A percentile compares a stretch with the other conserved stretches of the same genome.
Conservation (phyloP, 2,113 vertebrate genomes). For the Sula dactylatra region DNA sequence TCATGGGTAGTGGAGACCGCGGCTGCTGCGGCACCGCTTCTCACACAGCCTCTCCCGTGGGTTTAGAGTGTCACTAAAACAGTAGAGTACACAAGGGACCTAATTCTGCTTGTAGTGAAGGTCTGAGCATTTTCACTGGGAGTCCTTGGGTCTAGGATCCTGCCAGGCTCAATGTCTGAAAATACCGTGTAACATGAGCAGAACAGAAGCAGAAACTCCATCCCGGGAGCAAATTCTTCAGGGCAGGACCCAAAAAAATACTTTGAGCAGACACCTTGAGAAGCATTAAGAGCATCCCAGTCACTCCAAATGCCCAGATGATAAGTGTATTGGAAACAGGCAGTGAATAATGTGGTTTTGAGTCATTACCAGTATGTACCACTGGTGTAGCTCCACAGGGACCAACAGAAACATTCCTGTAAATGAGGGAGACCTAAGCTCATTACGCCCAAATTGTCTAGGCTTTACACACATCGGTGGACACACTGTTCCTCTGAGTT, state of each 20-base stretch:
- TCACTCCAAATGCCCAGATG: neutral
- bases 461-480: neutral
- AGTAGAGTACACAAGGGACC: neutral
- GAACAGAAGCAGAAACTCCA: neutral
- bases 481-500: neutral
- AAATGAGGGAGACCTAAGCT: neutral
- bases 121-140: neutral
- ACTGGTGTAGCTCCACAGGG: neutral
- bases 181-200: neutral
- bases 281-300: neutral
- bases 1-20: accelerated
- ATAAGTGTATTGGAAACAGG: neutral
- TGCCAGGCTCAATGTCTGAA: neutral
- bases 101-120: neutral
- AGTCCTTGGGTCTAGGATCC: neutral
- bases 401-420: neutral
- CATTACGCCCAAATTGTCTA: neutral
- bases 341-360: neutral
- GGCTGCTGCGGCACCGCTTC: accelerated
- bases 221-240: neutral
- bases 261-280: neutral
- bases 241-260: neutral
- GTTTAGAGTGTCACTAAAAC: neutral
- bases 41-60: neutral
- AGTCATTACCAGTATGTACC: neutral